These are phyloP conservation scores for Lepus americanus DNA, from an alignment of 2,113 vertebrate genomes.

Conservation along the genomic window DNA sequence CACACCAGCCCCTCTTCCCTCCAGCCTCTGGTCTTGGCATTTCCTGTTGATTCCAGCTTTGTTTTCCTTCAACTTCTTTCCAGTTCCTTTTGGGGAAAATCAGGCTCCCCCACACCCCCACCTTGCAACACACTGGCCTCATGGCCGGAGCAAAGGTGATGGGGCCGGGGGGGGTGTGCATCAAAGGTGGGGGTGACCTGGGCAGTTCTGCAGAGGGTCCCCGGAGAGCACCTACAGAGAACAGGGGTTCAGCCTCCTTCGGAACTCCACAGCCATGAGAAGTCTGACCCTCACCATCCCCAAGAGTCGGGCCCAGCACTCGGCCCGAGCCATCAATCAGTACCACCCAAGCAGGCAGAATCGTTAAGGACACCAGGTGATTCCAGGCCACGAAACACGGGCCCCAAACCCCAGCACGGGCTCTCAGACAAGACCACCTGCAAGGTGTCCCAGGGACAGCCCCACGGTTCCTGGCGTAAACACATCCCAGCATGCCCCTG, in stretches of 20 bases:
- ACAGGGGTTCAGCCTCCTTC: not conserved
- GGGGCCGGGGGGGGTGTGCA: not conserved
- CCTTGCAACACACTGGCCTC: not conserved
- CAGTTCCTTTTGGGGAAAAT: slow-evolving; percentile 41
- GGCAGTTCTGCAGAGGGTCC: not conserved
- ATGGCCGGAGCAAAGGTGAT: too few species aligned
- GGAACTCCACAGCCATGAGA: not conserved
- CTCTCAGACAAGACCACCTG: not conserved
- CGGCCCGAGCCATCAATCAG: not conserved
- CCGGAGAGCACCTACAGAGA: not conserved
- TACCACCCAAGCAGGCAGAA: not conserved
- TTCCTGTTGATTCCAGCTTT: slow-evolving; percentile 79
- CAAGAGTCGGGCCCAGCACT: not conserved
- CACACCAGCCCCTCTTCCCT: too few species aligned
- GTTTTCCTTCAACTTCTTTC: slow-evolving; percentile 24
- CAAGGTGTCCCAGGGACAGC: too few species aligned
- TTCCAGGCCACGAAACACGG: not conserved
- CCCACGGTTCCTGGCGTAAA: too few species aligned
- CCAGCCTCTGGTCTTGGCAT: slow-evolving; percentile 58
- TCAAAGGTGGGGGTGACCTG: too few species aligned
- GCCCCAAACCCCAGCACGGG: not conserved
- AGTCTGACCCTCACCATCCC: not conserved
- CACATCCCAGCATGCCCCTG: not conserved
- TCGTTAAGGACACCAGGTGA: not conserved
- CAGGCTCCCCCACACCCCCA: not conserved